Base-by-base conservation (phyloP, 1,140 invertebrate genomes). In the Camponotus pennsylvanicus region DNA sequence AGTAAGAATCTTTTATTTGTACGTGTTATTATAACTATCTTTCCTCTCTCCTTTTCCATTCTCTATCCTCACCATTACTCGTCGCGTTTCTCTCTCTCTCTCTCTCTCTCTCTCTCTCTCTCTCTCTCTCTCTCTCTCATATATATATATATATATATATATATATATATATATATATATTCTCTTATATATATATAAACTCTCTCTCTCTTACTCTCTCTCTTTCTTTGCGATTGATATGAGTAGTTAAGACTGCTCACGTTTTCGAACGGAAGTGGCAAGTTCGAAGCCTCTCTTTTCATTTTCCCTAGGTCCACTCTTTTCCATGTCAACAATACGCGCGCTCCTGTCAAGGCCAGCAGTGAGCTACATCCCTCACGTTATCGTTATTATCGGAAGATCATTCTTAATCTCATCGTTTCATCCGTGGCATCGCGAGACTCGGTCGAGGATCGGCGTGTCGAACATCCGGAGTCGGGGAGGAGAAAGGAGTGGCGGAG, bases 271-370 rank as follows among this genome's bases (percentile, higher is more conserved):
- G 32, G 37, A 83, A 45, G 34, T 34, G 66, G 45, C 13, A 64
- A 59, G 8, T 6, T 18, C 32, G 42, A 9, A 45, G 13, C 37
- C 45, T 78, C 83, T 71, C 78, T 86, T 86, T 75, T 89, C 92
- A 45, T 45, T 45, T 45, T 84, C 86, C 76, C 77, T 89, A 89
- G 85, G 84, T 75, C 90, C 86, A 93, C 91, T 91, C 79, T 92
- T 93, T 93, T 93, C 92, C 93, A 94, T 94, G 93, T 94, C 93
- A 94, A 93, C 92, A 92, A 93, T 90, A 93, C 93, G 91, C 92
- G 89, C 88, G 89, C 91, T 92, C 76, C 84, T 93, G 57, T 85
- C 93, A 93, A 93, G 91, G 92, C 92, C 92, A 94, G 91, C 92
- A 92, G 89, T 91, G 91, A 91, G 92, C 88, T 92, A 91, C 92